Conservation (phyloP, 2,797 vertebrate genomes). For the Gadopsis bispinosus region DNA sequence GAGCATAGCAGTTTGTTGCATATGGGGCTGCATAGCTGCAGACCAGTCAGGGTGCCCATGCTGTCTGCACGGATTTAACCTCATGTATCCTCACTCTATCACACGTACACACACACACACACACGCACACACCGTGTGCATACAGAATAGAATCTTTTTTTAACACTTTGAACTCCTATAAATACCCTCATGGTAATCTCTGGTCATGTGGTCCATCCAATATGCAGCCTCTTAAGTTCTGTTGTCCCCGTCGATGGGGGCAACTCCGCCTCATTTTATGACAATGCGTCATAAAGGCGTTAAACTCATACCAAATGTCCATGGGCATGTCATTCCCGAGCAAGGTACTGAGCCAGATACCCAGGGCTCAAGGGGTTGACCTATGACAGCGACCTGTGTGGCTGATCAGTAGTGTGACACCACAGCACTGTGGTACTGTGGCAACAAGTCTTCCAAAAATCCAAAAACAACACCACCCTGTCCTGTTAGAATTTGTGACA, state of each 20-base stretch:
- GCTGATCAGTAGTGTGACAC: constrained; percentile 1
- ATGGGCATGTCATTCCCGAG: too few relatives aligned
- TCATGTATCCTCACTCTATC: constrained; percentile 40
- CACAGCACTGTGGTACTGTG: constrained; percentile 4
- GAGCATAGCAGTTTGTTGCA: too few relatives aligned
- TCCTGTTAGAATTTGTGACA: neutral
- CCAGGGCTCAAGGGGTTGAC: too few relatives aligned
- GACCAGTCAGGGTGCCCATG: too few relatives aligned
- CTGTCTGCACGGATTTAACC: constrained; percentile 63
- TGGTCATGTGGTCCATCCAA: constrained; percentile 4
- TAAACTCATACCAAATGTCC: too few relatives aligned
- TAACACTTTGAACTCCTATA: constrained; percentile 23
- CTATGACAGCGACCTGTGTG: constrained; percentile 7
- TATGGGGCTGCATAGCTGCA: too few relatives aligned
- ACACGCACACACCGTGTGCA: neutral
- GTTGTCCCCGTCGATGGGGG: too few relatives aligned
- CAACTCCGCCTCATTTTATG: too few relatives aligned
- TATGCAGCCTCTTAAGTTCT: constrained; percentile 12
- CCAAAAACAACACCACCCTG: neutral
- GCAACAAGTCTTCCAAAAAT: neutral
- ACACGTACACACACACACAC: neutral
- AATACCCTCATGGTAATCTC: constrained; percentile 27
- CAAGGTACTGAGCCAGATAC: too few relatives aligned
- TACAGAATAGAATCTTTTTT: neutral
- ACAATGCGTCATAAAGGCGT: too few relatives aligned